A percentile compares a stretch with the other conserved stretches of the same genome.
Evolutionary conservation across 2,888 invertebrate species (phyloP).

Genomic region (Lasioglossum marginatum): DNA sequence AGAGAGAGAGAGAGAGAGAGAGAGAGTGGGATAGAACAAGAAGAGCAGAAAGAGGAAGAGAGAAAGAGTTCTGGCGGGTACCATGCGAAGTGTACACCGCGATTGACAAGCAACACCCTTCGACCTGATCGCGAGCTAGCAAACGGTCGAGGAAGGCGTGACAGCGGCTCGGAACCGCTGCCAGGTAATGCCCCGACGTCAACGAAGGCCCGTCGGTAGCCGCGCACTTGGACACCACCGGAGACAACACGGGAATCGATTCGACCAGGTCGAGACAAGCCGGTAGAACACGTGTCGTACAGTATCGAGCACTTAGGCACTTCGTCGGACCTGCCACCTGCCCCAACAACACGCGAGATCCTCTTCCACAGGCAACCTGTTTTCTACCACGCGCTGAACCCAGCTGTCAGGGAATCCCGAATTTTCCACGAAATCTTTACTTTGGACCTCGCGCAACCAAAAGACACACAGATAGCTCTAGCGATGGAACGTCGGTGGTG

Average conservation of each 20-base stretch:
- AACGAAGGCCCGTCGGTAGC: conserved; percentile 27
- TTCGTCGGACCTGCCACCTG: not conserved
- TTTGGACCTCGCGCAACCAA: not conserved
- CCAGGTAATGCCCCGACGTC: conserved; percentile 46
- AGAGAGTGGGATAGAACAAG: not conserved
- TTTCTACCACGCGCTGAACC: conserved; percentile 22
- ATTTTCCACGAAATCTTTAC: conserved; percentile 65
- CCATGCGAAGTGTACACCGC: conserved; percentile 64
- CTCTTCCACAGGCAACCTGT: conserved; percentile 25
- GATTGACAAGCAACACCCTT: conserved; percentile 67
- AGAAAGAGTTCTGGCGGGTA: conserved; percentile 50
- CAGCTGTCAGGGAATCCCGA: conserved; percentile 30
- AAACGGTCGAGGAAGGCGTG: conserved; percentile 60
- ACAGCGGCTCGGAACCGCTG: conserved; percentile 48
- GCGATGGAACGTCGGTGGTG: conserved; percentile 50
- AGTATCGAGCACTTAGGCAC: conserved; percentile 26
- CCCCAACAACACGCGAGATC: not conserved
- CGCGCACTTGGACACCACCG: conserved; percentile 63
- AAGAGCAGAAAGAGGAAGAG: conserved; percentile 31
- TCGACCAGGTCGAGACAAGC: conserved; percentile 10
- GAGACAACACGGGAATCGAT: conserved; percentile 58
- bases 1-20: not conserved
- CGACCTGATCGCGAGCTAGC: conserved; percentile 30
- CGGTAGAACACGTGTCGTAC: conserved; percentile 22
- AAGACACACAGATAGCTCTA: conserved; percentile 52